Base-by-base conservation (phyloP, 2,888 invertebrate species). In the Pammene fasciana region DNA sequence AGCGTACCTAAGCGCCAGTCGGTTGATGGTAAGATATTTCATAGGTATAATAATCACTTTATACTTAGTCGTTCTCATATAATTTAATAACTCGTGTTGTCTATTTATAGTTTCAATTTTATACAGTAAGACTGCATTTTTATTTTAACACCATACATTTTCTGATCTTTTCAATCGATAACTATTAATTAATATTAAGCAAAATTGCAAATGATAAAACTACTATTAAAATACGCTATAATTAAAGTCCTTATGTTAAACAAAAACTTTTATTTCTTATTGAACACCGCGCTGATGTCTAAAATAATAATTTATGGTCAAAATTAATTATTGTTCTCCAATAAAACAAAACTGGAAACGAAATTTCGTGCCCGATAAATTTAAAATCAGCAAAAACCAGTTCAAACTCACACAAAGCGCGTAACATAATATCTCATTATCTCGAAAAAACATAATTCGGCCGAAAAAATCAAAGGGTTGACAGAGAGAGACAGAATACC, bases 391-490 rank as follows among this genome's bases (percentile, higher is more conserved):
- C 14, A 48, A 48, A 73, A 71, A 71, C 61, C 76, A 78, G 81
- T 78, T 83, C 78, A 76, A 83, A 82, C 76, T 83, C 84, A 76
- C 83, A 81, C 86, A 86, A 86, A 82, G 83, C 75, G 77, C 82
- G 86, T 80, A 87, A 88, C 81, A 92, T 90, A 92, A 92, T 92
- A 90, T 89, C 89, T 91, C 90, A 90, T 92, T 92, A 90, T 85
- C 77, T 79, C 75, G 73, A 79, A 86, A 87, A 88, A 86, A 84
- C 83, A 81, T 87, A 88, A 91, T 90, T 90, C 89, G 83, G 86
- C 87, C 90, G 86, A 87, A 82, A 91, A 92, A 89, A 89, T 81
- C 76, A 89, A 91, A 90, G 89, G 89, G 90, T 89, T 89, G 86
- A 68, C 64, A 76, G 83, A 89, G 77, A 74, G 86, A 81, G 86